Conservation (phyloP, 2,888 invertebrate species). For the Drosophila bunnanda region DNA sequence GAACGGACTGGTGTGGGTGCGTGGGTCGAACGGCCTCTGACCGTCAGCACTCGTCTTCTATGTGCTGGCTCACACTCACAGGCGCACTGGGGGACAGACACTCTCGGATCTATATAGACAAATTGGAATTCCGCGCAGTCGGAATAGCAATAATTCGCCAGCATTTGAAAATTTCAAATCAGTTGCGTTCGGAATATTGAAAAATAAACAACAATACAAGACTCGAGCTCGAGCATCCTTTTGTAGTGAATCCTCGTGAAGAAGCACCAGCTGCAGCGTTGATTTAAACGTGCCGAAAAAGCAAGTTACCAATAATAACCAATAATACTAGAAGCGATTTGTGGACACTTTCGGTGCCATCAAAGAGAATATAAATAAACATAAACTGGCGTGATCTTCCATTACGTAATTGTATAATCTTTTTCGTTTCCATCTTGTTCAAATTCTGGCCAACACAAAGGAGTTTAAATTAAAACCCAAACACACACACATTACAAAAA, state of each 20-base stretch:
- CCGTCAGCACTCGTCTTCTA: constrained; percentile 65
- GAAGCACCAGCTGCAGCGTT: constrained; percentile 59
- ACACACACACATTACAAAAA: constrained; percentile 70
- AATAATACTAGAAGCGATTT: constrained; percentile 29
- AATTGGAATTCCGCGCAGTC: constrained; percentile 78
- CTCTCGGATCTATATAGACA: constrained; percentile 65
- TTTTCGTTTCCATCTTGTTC: constrained; percentile 55
- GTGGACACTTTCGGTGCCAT: constrained; percentile 36
- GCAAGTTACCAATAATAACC: constrained; percentile 68
- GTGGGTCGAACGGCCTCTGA: constrained; percentile 80
- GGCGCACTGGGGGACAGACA: constrained; percentile 30
- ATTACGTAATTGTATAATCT: constrained; percentile 65
- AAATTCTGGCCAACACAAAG: constrained; percentile 60
- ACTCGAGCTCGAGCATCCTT: constrained; percentile 69
- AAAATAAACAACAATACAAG: constrained; percentile 83
- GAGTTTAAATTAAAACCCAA: constrained; percentile 75
- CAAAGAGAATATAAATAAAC: constrained; percentile 1
- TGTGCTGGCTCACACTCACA: constrained; percentile 35
- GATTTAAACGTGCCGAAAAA: constrained; percentile 74
- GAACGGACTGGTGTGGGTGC: constrained; percentile 51
- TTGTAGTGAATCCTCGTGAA: constrained; percentile 72
- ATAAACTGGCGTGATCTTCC: constrained; percentile 19
- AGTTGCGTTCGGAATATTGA: constrained; percentile 85
- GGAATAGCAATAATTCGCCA: constrained; percentile 82
- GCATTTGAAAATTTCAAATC: constrained; percentile 81